Evolutionary conservation across 2,113 vertebrate genomes (phyloP), one percentile per base, ranked within the genome.

Genomic region (Austrofundulus limnaeus): DNA sequence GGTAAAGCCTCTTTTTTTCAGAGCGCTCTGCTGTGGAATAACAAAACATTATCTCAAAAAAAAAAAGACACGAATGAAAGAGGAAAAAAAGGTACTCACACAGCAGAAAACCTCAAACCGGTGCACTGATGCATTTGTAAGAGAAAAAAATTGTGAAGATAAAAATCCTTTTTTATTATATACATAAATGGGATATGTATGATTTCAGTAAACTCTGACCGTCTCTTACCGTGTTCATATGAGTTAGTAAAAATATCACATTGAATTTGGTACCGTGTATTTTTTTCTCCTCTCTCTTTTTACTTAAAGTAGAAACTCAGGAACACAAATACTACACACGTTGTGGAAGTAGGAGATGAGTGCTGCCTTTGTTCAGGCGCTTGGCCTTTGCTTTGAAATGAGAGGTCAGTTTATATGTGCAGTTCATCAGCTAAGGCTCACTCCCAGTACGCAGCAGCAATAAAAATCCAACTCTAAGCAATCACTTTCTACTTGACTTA

Each of bases 111-210:
- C 83, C 73, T 70, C 70, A 79, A 61, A 75, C 66, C 77, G 81
- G 75, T 82, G 81, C 78, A 80, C 67, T 47, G 77, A 85, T 63
- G 77, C 67, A 59, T 78, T 54, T 69, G 68, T 55, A 75, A 56
- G 59, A 77, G 62, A 82, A 70, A 69, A 42, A 69, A 80, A 66
- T 75, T 73, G 66, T 41, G 28, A 55, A 66, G 61, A 69, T 61
- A 55, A 68, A 73, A 81, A 78, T 58, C 73, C 48, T 79, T 80
- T 79, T 34, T 34, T 8, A 5, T 3, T 85, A 88, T 89, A 76
- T 89, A 88, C 87, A 90, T 68, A 68, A 34, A 78, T 66, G 70
- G 69, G 75, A 86, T 79, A 81, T 78, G 80, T 78, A 23, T 77
- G 78, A 61, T 70, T 70, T 82, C 55, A 72, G 80, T 83, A 79